Evolutionary conservation across 2,113 vertebrate species (phyloP).

Genomic region (Calidris pugnax): DNA sequence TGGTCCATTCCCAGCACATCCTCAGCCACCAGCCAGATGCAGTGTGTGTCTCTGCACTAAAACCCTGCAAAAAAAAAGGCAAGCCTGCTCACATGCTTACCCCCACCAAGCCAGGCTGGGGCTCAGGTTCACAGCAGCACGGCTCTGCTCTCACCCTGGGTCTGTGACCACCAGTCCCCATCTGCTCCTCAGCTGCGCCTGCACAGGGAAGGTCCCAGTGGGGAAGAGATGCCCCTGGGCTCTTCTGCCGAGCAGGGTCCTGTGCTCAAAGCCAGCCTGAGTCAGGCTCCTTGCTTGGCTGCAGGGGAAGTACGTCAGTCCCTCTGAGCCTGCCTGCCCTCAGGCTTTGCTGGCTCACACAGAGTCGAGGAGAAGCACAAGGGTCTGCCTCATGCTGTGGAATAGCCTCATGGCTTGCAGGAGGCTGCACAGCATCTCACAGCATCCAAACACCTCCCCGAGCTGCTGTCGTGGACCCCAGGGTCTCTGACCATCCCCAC

Average conservation of each 20-base stretch:
- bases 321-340: rapidly evolving
- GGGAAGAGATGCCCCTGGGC: background rate
- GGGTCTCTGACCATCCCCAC: background rate
- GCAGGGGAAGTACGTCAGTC: background rate
- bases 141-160: background rate
- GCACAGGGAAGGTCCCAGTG: background rate
- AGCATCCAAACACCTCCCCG: background rate
- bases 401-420: background rate
- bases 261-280: background rate
- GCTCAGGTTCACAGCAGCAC: background rate
- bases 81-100: background rate
- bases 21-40: background rate
- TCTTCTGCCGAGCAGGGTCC: background rate
- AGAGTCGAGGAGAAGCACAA: background rate
- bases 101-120: background rate
- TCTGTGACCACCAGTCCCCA: background rate
- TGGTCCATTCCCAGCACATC: background rate
- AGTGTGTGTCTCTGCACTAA: background rate
- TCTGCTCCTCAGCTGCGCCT: background rate
- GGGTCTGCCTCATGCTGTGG: background rate
- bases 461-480: rapidly evolving
- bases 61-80: background rate
- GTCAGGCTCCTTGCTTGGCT: background rate
- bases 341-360: background rate
- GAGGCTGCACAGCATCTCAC: background rate